Base-by-base conservation (phyloP, 2,888 invertebrate species). In the Antitype chi region DNA sequence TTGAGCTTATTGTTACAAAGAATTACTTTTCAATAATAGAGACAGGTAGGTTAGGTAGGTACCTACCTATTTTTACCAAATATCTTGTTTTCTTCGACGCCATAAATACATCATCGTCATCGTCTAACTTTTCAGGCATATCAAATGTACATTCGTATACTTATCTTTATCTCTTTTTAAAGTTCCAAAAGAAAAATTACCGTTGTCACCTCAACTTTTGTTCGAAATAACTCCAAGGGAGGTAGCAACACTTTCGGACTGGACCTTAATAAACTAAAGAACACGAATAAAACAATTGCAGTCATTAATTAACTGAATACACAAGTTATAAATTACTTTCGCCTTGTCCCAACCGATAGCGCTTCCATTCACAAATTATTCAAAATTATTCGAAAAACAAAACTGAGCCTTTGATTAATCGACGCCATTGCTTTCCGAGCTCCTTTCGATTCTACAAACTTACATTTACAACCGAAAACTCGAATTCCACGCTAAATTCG, bases 311-410 rank as follows among this genome's bases (percentile, higher is more conserved):
- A 93, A 94, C 89, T 86, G 85, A 90, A 90, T 87, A 91, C 90
- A 92, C 90, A 89, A 89, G 90, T 90, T 92, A 94, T 95, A 94
- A 95, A 94, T 93, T 89, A 93, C 90, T 88, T 87, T 90, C 88
- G 90, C 82, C 87, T 88, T 89, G 91, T 91, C 89, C 86, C 87
- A 77, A 85, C 83, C 83, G 92, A 93, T 94, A 94, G 89, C 92
- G 91, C 90, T 90, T 89, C 90, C 93, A 93, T 94, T 94, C 93
- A 94, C 94, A 94, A 94, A 95, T 95, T 93, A 94, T 94, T 94
- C 90, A 93, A 94, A 93, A 94, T 93, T 93, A 93, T 91, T 91
- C 89, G 86, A 93, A 92, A 93, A 93, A 92, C 89, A 93, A 94
- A 92, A 93, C 89, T 87, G 87, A 75, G 72, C 72, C 82, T 87